These are phyloP conservation scores for Ginglymostoma cirratum DNA, from an alignment of 2,113 vertebrate species.

Conservation along the genomic window DNA sequence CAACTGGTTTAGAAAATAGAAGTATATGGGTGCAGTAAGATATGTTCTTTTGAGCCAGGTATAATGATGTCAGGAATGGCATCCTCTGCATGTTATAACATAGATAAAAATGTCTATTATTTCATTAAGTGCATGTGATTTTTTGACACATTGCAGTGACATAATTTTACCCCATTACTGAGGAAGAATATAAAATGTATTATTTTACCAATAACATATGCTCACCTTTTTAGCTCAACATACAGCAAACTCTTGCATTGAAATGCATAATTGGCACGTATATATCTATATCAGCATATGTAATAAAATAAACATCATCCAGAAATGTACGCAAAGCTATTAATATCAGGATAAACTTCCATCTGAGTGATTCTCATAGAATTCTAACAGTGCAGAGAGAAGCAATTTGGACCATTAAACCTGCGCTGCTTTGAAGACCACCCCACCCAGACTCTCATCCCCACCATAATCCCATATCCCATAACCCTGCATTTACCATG, in stretches of 20 bases:
- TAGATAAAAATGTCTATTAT: neutral
- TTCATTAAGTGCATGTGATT: neutral
- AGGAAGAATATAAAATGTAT: neutral
- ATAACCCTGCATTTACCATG: too few species aligned
- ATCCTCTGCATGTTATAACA: neutral
- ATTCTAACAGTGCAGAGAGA: too few species aligned
- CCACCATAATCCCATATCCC: too few species aligned
- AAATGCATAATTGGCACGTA: neutral
- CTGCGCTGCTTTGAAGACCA: too few species aligned
- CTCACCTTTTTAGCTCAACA: neutral
- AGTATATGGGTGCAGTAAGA: neutral
- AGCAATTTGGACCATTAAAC: too few species aligned
- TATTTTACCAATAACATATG: neutral
- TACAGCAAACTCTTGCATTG: neutral
- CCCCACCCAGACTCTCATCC: too few species aligned
- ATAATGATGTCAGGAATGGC: neutral
- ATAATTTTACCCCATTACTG: too few species aligned
- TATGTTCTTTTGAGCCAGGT: neutral
- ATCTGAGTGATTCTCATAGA: neutral
- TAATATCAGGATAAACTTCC: neutral
- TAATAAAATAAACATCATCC: neutral
- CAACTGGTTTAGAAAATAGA: neutral
- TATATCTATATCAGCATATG: neutral
- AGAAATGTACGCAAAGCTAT: neutral
- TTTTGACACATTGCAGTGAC: neutral